phyloP scores from a whole-genome alignment of 2,113 vertebrate species.

The Gadus chalcogrammus region DNA sequence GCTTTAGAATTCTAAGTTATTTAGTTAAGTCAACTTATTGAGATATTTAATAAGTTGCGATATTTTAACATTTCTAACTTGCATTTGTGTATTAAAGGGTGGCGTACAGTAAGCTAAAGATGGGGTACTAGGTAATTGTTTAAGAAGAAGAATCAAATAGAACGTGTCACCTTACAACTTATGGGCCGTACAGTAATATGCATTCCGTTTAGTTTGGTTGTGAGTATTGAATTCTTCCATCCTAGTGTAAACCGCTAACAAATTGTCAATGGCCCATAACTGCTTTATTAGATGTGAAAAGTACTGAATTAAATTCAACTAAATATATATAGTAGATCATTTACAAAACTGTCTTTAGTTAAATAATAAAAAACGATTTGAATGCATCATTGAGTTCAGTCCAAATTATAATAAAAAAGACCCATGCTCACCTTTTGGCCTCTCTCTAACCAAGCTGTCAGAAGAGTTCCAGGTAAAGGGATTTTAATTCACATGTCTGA shows the following conservation, averaged over 20 bases:
- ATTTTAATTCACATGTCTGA: slow-evolving; percentile 62
- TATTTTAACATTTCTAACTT: slow-evolving; percentile 1
- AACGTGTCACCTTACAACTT: too few species aligned
- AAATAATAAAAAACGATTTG: slow-evolving; percentile 18
- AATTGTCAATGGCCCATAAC: too few species aligned
- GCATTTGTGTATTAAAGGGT: slow-evolving; percentile 19
- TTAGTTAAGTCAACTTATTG: too few species aligned
- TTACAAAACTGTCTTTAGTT: not conserved
- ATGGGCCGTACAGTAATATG: too few species aligned
- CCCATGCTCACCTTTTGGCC: slow-evolving; percentile 67
- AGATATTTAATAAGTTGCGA: too few species aligned
- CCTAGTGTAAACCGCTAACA: too few species aligned
- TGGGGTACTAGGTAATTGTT: too few species aligned
- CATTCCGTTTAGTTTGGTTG: not conserved
- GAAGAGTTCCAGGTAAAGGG: slow-evolving; percentile 79
- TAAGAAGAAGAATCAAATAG: too few species aligned
- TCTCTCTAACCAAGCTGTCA: slow-evolving; percentile 80
- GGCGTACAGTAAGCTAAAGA: not conserved
- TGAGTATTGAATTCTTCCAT: not conserved
- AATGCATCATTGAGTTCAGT: slow-evolving; percentile 24
- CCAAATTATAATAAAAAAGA: slow-evolving; percentile 21
- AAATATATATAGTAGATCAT: not conserved
- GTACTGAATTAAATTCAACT: not conserved
- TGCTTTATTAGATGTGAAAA: not conserved
- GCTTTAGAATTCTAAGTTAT: too few species aligned